Conservation (phyloP, 2,888 invertebrate genomes). For the Acholoe squamosa region DNA sequence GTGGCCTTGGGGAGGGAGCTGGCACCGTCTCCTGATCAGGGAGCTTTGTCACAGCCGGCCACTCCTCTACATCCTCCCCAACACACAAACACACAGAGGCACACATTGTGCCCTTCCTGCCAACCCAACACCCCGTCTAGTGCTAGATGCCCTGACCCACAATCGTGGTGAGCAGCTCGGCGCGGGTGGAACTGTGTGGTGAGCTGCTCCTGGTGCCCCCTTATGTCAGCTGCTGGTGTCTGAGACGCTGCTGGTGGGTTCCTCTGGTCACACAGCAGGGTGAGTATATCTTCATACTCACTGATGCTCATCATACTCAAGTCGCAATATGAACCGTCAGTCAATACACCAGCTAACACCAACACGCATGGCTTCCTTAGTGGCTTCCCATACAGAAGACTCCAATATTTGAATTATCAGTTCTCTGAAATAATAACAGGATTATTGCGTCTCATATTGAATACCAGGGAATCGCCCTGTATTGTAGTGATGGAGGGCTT, state of each 20-base stretch:
- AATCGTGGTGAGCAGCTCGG: not conserved
- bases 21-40: not conserved
- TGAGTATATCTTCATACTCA: not conserved
- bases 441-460: too few species aligned
- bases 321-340: too few species aligned
- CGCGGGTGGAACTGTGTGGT: not conserved
- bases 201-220: slow-evolving; percentile 30
- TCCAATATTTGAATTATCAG: not conserved
- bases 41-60: not conserved
- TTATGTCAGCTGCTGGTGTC: not conserved
- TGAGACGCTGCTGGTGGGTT: not conserved
- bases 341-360: too few species aligned
- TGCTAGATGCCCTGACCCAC: slow-evolving; percentile 45
- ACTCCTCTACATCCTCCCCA: not conserved
- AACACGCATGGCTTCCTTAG: not conserved
- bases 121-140: not conserved
- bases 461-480: too few species aligned
- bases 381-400: not conserved
- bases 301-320: not conserved
- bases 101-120: not conserved
- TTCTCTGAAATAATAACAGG: not conserved
- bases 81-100: not conserved
- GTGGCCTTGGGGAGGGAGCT: not conserved
- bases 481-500: too few species aligned
- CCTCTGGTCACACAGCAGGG: slow-evolving; percentile 5